Base-by-base conservation (phyloP, 2,797 vertebrate species). In the Chelon auratus region DNA sequence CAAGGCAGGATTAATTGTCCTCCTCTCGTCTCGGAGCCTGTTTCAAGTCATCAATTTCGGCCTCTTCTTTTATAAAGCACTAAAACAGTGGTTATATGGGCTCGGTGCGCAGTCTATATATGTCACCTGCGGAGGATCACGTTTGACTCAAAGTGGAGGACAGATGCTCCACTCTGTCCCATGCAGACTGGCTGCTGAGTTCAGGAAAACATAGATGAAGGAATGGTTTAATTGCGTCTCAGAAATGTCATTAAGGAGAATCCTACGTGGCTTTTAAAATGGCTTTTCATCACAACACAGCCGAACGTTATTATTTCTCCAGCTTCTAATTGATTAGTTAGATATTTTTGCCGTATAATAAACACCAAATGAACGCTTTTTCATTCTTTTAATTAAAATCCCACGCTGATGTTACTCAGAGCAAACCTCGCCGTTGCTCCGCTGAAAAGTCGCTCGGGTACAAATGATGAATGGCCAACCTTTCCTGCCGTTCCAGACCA, bases 1-100 rank as follows among this genome's bases (percentile, higher is more conserved):
- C 1, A 6, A 75, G 71, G 68, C 80, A 62, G 68, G 50, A 90
- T 91, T 85, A 84, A 86, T 87, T 75, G 82, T 77, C 67, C 68
- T 55, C 51, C 24, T 26, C 24, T 26, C 0, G 53, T 56, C 56
- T 64, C 70, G 56, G 75, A 55, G 18, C 69, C 7, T 42, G 72
- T 58, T 82, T 82, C 59, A 63, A 70, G 77, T 78, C 83, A 83
- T 91, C 83, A 81, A 70, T 87, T 85, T 78, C 68, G 65, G 60
- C 63, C 68, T 60, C 37, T 42, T 75, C 51, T 76, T 82, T 86
- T 85, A 86, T 73, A 81, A 81, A 87, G 81, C 79, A 36, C 78
- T 43, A 50, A 56, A 52, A 17, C 59, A 65, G 73, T 26, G 11
- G 78, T 84, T 86, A 81, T 79, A 87, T 33, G 48, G 80, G 74